Percentiles rank a stretch among this genome's conserved stretches.
phyloP scores from a whole-genome alignment of 2,888 invertebrate species.

The Kryphioiulus occultus region DNA sequence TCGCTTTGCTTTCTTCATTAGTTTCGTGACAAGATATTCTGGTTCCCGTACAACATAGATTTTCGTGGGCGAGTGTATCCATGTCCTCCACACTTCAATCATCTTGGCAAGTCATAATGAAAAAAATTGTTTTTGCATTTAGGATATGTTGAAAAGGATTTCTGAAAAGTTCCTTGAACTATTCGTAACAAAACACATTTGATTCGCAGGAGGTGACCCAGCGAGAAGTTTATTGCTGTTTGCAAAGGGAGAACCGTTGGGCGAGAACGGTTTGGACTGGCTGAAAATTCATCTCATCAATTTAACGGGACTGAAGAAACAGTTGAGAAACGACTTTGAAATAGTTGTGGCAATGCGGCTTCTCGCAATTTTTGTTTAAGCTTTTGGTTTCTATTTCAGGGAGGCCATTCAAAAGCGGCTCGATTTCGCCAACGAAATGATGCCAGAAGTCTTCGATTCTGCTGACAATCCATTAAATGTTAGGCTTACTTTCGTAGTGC shows the following conservation, averaged over 20 bases:
- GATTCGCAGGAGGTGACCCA: constrained; percentile 70
- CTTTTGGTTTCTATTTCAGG: neutral
- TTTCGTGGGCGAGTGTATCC: constrained; percentile 98
- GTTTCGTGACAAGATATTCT: constrained; percentile 81
- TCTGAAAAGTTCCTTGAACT: neutral
- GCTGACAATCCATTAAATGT: constrained; percentile 83
- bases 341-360: neutral
- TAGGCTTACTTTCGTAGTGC: constrained; percentile 52
- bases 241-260: constrained; percentile 81
- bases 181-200: neutral
- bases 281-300: constrained; percentile 94
- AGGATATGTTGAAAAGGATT: neutral
- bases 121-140: neutral
- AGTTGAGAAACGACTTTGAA: constrained; percentile 63
- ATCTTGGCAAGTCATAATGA: constrained; percentile 72
- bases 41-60: constrained; percentile 98
- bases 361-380: neutral
- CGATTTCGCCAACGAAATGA: constrained; percentile 79
- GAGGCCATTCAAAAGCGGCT: constrained; percentile 74
- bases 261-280: constrained; percentile 88
- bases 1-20: constrained; percentile 60
- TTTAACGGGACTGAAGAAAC: constrained; percentile 90
- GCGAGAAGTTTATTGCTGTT: constrained; percentile 87
- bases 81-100: constrained; percentile 93
- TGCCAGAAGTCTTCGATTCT: constrained; percentile 89